Evolutionary conservation across 2,888 invertebrate species (phyloP).

Genomic region (Melinaea menophilus): DNA sequence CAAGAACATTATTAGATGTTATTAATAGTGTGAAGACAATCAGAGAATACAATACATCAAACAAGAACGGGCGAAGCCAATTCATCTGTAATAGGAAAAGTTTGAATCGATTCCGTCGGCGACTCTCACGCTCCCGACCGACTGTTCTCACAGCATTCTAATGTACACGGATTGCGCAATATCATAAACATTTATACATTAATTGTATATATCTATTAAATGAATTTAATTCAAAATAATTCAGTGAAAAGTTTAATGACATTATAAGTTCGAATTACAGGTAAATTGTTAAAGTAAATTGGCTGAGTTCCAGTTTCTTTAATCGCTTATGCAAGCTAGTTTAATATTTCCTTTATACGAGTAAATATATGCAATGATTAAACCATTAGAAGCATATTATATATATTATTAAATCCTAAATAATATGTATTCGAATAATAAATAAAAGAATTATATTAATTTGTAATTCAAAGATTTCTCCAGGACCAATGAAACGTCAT

Average conservation of each 20-base stretch:
- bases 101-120: constrained; percentile 54
- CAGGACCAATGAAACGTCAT: constrained; percentile 3
- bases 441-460: no score
- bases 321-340: neutral
- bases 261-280: neutral
- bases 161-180: constrained; percentile 29
- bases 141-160: constrained; percentile 33
- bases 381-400: no score
- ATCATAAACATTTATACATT: constrained; percentile 19
- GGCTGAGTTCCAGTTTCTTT: constrained; percentile 5
- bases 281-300: neutral
- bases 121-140: constrained; percentile 31
- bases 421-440: no score
- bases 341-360: neutral
- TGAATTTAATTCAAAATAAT: neutral
- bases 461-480: constrained; percentile 20
- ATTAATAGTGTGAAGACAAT: constrained; percentile 25
- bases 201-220: neutral
- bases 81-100: constrained; percentile 58
- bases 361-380: neutral
- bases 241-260: neutral
- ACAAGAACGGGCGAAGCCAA: constrained; percentile 48
- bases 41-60: constrained; percentile 39
- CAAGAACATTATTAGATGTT: neutral
- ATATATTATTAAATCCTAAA: no score